phyloP scores from a whole-genome alignment of 2,888 invertebrate genomes.

The Clanis bilineata region DNA sequence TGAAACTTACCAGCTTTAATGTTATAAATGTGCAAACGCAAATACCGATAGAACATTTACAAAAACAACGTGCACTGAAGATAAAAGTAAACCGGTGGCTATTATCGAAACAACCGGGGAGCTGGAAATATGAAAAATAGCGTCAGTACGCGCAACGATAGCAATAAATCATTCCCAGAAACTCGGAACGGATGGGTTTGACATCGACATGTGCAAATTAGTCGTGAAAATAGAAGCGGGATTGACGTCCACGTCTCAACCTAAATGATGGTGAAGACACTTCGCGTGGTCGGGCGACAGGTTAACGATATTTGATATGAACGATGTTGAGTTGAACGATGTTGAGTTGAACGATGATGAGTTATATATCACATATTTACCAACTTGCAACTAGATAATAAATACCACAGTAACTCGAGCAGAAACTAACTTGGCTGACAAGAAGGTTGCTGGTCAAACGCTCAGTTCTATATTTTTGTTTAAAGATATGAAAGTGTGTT shows the following conservation, averaged over 20 bases:
- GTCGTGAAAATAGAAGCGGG: conserved; percentile 10
- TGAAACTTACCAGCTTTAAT: background rate
- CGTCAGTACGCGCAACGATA: conserved; percentile 18
- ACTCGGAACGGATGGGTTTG: conserved; percentile 15
- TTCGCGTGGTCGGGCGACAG: conserved; percentile 2
- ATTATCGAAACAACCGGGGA: background rate
- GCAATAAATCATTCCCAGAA: conserved; percentile 34
- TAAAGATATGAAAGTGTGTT: background rate
- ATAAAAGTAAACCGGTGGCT: background rate
- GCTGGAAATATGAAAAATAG: conserved; percentile 17
- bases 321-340: no score
- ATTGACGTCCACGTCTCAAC: conserved; percentile 10
- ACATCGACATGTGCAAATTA: conserved; percentile 26
- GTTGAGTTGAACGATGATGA: no score
- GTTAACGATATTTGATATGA: background rate
- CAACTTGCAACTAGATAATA: background rate
- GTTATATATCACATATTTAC: background rate
- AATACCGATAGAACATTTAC: background rate
- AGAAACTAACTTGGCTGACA: background rate
- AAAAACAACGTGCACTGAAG: background rate
- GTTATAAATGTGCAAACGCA: background rate
- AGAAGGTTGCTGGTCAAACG: background rate
- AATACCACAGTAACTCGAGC: background rate
- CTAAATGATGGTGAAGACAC: conserved; percentile 11
- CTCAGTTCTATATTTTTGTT: background rate